A percentile compares a stretch with the other conserved stretches of the same genome.
Evolutionary conservation across 1,140 invertebrate species (phyloP).

Genomic region (Solen grandis): DNA sequence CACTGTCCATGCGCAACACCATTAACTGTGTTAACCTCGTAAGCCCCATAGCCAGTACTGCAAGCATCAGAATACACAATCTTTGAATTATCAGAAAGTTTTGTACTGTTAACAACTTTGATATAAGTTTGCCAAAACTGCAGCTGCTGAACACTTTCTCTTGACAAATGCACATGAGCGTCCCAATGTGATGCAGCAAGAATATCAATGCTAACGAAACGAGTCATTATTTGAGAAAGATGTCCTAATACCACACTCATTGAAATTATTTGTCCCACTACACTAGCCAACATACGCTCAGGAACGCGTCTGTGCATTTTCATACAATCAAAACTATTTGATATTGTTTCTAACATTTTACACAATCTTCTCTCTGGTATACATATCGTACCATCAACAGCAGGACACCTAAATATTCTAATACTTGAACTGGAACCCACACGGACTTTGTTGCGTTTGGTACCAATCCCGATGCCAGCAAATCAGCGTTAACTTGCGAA

Average conservation of each 20-base stretch:
- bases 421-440: slow-evolving; percentile 5
- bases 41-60: neutral
- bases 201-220: slow-evolving; percentile 31
- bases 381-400: neutral
- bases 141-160: neutral
- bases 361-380: slow-evolving; percentile 18
- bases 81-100: neutral
- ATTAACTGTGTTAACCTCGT: neutral
- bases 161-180: slow-evolving; percentile 14
- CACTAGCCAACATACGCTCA: neutral
- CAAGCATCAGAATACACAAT: slow-evolving; percentile 9
- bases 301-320: neutral
- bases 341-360: neutral
- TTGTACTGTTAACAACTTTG: neutral
- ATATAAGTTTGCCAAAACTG: slow-evolving; percentile 11
- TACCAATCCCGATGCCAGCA: neutral
- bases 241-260: slow-evolving; percentile 19
- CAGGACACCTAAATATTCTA: slow-evolving; percentile 8
- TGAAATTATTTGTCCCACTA: slow-evolving; percentile 23
- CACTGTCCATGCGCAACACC: neutral
- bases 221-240: slow-evolving; percentile 15
- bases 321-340: neutral
- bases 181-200: slow-evolving; percentile 2
- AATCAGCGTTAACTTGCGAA: slow-evolving; percentile 3
- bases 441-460: slow-evolving; percentile 29